These are phyloP conservation scores for Sciurus carolinensis DNA, from an alignment of 2,797 vertebrate genomes.

Conservation along the genomic window DNA sequence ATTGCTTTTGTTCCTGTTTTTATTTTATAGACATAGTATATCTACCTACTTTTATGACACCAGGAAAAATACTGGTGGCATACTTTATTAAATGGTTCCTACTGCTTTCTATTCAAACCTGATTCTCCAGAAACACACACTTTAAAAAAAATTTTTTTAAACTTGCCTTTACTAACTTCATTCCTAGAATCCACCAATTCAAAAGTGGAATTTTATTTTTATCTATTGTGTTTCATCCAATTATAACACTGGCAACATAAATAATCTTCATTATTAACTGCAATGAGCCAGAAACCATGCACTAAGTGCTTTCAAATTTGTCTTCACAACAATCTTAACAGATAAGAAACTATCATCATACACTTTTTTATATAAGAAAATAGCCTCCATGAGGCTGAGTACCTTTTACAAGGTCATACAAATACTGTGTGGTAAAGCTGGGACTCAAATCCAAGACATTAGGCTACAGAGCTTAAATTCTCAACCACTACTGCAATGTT, in stretches of 20 bases:
- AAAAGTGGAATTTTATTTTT: constrained; percentile 16
- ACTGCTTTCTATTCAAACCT: not conserved
- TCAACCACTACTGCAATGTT: not conserved
- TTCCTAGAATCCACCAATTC: not conserved
- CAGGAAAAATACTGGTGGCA: not conserved
- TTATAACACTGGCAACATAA: not conserved
- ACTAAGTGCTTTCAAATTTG: not conserved
- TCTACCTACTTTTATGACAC: not conserved
- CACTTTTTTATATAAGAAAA: not conserved
- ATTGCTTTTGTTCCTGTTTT: not conserved
- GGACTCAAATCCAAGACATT: not conserved
- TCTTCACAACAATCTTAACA: not conserved
- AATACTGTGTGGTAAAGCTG: not conserved
- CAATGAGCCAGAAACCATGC: not conserved
- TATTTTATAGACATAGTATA: not conserved
- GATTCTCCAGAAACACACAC: not conserved
- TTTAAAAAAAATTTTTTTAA: not conserved
- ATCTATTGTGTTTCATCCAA: not conserved
- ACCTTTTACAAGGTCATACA: not conserved
- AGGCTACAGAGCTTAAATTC: constrained; percentile 9
- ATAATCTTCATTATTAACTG: constrained; percentile 32
- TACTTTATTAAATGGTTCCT: not conserved
- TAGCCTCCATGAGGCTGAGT: not conserved
- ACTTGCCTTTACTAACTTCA: not conserved
- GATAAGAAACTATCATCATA: not conserved